Conservation (phyloP, 2,888 invertebrate genomes). For the Himalopsyche kuldschensis region DNA sequence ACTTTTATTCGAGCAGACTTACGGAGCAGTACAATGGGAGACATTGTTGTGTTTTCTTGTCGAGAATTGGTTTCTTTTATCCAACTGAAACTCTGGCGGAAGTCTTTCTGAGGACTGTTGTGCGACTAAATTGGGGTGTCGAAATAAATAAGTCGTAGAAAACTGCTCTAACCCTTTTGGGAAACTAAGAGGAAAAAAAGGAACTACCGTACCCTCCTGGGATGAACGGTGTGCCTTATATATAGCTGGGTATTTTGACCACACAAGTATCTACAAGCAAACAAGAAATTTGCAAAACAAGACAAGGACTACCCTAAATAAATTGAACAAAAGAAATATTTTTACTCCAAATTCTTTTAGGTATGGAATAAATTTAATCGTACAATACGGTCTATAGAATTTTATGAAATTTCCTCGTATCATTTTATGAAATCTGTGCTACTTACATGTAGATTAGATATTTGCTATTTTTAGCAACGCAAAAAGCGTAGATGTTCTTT, state of each 20-base stretch:
- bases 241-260: not conserved
- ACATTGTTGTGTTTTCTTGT: not conserved
- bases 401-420: too few relatives aligned
- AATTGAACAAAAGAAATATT: too few relatives aligned
- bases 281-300: too few relatives aligned
- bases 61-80: not conserved
- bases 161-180: not conserved
- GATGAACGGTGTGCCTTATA: not conserved
- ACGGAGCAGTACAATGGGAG: not conserved
- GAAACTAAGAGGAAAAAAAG: not conserved
- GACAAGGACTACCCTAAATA: too few relatives aligned
- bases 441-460: too few relatives aligned
- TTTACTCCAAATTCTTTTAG: too few relatives aligned
- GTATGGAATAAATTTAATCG: too few relatives aligned
- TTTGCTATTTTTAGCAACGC: too few relatives aligned
- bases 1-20: not conserved
- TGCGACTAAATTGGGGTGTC: not conserved
- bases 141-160: not conserved
- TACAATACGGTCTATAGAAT: too few relatives aligned
- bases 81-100: not conserved
- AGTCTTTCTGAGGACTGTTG: not conserved
- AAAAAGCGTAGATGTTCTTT: too few relatives aligned
- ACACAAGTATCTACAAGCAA: not conserved
- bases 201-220: not conserved
- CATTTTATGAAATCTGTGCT: too few relatives aligned